Evolutionary conservation across 2,113 vertebrate species (phyloP).

Genomic region (Poeciliopsis occidentalis): DNA sequence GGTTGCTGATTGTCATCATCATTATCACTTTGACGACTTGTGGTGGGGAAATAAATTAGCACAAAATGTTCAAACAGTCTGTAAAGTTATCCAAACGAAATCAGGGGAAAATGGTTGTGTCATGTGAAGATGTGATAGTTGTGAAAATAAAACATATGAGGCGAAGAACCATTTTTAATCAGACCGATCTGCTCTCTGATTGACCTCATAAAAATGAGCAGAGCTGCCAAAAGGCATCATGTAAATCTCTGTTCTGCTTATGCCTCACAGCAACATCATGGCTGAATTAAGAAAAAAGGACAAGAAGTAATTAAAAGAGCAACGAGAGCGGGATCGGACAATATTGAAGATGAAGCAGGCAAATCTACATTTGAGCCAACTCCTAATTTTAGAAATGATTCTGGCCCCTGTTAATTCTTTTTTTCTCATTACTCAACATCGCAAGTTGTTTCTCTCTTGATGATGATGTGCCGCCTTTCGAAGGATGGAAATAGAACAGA

Average conservation of each 20-base stretch:
- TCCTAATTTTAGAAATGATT: slow-evolving; percentile 57
- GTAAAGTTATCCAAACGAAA: slow-evolving; percentile 4
- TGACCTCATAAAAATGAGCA: slow-evolving; percentile 60
- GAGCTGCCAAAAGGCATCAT: slow-evolving; percentile 49
- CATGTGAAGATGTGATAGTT: slow-evolving; percentile 12
- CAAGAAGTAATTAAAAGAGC: slow-evolving; percentile 29
- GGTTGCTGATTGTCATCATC: not conserved
- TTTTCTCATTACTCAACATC: slow-evolving; percentile 61
- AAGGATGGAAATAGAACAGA: slow-evolving; percentile 70
- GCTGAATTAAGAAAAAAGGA: slow-evolving; percentile 46
- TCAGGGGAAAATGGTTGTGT: slow-evolving; percentile 13
- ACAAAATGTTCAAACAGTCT: slow-evolving; percentile 34
- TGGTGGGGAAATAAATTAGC: slow-evolving; percentile 45
- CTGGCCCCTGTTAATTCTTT: slow-evolving; percentile 50
- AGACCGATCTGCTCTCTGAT: slow-evolving; percentile 34
- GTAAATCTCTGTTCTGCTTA: slow-evolving; percentile 50
- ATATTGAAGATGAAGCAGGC: slow-evolving; percentile 24
- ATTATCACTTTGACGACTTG: slow-evolving; percentile 24
- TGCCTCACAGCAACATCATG: slow-evolving; percentile 49
- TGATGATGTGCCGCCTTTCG: slow-evolving; percentile 41
- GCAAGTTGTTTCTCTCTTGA: slow-evolving; percentile 26
- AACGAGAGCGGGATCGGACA: slow-evolving; percentile 7
- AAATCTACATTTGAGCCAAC: slow-evolving; percentile 48
- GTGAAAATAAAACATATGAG: slow-evolving; percentile 18
- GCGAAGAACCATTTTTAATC: slow-evolving; percentile 23